Conservation (phyloP, 2,113 vertebrate species). For the Cololabis saira region DNA sequence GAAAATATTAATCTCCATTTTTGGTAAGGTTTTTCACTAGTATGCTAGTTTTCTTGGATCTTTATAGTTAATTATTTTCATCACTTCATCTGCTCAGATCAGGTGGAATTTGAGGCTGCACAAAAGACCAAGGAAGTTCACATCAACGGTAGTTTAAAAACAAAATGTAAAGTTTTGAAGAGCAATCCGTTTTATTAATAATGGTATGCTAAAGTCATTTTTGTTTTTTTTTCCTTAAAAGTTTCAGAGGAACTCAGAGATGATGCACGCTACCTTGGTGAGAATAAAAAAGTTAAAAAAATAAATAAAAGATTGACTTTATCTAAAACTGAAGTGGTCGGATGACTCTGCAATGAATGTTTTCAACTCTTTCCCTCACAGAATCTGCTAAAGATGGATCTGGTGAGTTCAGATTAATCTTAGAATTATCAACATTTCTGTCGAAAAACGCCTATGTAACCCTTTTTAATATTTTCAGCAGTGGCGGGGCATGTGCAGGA, state of each 20-base stretch:
- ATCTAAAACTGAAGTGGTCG: background rate
- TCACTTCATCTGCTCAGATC: conserved; percentile 57
- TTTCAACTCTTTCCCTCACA: conserved; percentile 24
- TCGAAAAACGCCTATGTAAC: background rate
- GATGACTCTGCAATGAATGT: background rate
- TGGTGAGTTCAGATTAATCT: conserved; percentile 39
- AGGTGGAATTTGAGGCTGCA: conserved; percentile 70
- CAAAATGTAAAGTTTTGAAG: background rate
- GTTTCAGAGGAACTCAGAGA: conserved; percentile 59
- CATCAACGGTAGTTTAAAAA: conserved; percentile 57
- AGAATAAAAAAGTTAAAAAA: conserved; percentile 18
- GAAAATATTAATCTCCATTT: no score
- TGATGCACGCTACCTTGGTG: conserved; percentile 57
- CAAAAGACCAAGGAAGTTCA: conserved; percentile 57
- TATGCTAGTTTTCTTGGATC: no score
- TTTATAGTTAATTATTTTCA: no score
- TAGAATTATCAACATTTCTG: background rate
- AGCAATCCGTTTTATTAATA: no score
- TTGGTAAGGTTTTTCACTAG: no score
- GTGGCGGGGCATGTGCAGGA: conserved; percentile 28
- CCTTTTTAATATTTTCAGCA: conserved; percentile 34
- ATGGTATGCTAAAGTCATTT: background rate
- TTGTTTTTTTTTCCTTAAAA: conserved; percentile 4
- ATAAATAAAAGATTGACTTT: background rate
- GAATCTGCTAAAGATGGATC: conserved; percentile 53